These are phyloP conservation scores for Xenentodon cancila DNA, from an alignment of 2,797 vertebrate genomes.

Conservation along the genomic window DNA sequence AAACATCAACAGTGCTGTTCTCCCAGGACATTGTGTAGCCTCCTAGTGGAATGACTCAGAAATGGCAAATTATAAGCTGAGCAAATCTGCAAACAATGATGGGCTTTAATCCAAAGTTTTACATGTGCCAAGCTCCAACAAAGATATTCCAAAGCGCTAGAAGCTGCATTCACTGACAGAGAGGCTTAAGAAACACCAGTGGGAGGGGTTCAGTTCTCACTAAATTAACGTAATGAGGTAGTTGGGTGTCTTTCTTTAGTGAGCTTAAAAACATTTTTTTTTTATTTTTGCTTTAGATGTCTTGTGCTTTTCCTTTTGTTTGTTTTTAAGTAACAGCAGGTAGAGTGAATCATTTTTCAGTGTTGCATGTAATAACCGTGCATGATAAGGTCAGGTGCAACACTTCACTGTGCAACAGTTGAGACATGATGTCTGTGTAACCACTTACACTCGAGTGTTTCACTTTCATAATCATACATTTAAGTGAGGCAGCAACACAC, in stretches of 20 bases:
- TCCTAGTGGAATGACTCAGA: constrained; percentile 7
- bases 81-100: constrained; percentile 50
- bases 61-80: constrained; percentile 21
- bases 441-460: constrained; percentile 22
- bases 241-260: background rate
- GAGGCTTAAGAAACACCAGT: too few relatives aligned
- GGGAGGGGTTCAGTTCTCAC: background rate
- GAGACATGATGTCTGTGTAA: constrained; percentile 21
- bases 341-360: constrained; percentile 11
- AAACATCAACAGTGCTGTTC: constrained; percentile 4
- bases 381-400: constrained; percentile 42
- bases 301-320: background rate
- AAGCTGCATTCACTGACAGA: constrained; percentile 1
- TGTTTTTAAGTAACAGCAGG: background rate
- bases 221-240: background rate
- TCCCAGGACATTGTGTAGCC: background rate
- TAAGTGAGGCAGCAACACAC: constrained; percentile 3
- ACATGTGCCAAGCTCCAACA: constrained; percentile 20
- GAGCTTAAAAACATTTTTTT: background rate
- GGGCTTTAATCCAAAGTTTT: constrained; percentile 25
- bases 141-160: background rate
- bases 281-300: background rate
- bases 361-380: constrained; percentile 23
- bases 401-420: constrained; percentile 16
- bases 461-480: constrained; percentile 24